Conservation (phyloP, 2,888 invertebrate species). For the Germaria angustata region DNA sequence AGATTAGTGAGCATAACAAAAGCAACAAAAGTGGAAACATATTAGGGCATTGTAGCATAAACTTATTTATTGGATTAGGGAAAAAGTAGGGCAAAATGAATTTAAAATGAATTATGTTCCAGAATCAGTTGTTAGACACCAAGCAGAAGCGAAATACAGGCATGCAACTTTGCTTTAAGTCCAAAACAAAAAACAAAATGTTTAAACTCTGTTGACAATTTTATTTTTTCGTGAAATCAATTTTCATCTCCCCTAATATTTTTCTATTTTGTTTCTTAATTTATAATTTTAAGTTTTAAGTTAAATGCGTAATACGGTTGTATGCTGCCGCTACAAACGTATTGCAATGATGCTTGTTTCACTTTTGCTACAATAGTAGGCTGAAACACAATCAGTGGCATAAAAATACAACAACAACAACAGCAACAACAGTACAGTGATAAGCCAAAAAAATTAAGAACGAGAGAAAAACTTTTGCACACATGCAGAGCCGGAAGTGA, state of each 20-base stretch:
- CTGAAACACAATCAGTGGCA: conserved; percentile 25
- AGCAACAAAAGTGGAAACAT: conserved; percentile 9
- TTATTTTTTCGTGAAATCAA: no score
- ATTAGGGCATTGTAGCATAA: conserved; percentile 11
- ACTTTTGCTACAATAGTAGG: conserved; percentile 21
- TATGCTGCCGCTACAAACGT: conserved; percentile 14
- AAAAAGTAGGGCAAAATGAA: no score
- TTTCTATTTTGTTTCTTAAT: background rate
- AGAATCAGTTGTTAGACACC: no score
- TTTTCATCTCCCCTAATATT: background rate
- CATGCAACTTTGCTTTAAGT: no score
- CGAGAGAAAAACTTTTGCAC: conserved; percentile 46
- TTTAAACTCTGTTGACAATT: no score
- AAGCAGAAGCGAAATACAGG: no score
- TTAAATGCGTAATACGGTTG: conserved; percentile 31
- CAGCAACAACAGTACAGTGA: conserved; percentile 2
- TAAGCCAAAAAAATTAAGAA: conserved; percentile 3
- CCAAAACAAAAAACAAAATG: no score
- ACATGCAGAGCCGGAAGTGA: conserved; percentile 63
- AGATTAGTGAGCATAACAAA: conserved; percentile 32
- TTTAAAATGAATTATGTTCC: no score
- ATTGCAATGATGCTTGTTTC: conserved; percentile 40
- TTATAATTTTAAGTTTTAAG: conserved; percentile 30
- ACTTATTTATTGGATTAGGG: background rate
- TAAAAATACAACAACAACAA: conserved; percentile 4